A percentile compares a stretch with the other conserved stretches of the same genome.
These are phyloP conservation scores for Epistrophella euchroma DNA, from an alignment of 2,888 invertebrate species.

Conservation along the genomic window DNA sequence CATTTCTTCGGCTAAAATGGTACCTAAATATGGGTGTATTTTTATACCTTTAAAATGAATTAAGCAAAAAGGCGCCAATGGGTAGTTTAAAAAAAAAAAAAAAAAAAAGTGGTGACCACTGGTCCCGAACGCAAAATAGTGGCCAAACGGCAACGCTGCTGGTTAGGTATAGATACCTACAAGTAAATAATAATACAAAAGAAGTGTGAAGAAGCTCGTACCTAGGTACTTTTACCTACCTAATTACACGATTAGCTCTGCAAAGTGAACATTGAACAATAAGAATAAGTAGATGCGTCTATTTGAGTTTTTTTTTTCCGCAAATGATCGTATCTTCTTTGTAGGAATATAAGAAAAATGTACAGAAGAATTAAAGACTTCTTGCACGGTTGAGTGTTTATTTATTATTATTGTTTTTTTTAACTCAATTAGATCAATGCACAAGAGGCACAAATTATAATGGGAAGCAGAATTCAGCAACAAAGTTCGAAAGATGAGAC, in stretches of 20 bases:
- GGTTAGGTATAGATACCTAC: neutral
- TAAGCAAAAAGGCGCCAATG: too few relatives aligned
- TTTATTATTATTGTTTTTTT: neutral
- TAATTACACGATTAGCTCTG: neutral
- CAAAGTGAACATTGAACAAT: neutral
- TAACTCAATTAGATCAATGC: constrained; percentile 17
- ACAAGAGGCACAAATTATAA: constrained; percentile 16
- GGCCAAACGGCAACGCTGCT: too few relatives aligned
- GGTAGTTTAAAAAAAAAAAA: too few relatives aligned
- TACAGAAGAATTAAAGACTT: neutral
- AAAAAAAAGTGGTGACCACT: too few relatives aligned
- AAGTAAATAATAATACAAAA: neutral
- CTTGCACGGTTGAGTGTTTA: constrained; percentile 21
- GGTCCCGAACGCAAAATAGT: too few relatives aligned
- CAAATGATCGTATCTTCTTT: constrained; percentile 3
- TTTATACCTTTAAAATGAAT: too few relatives aligned
- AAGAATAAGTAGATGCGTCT: neutral
- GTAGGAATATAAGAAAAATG: neutral
- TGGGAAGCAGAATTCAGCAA: neutral
- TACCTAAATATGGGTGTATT: too few relatives aligned
- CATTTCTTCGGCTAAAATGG: too few relatives aligned
- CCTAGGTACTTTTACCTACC: too few relatives aligned
- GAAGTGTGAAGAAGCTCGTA: neutral
- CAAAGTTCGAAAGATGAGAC: neutral
- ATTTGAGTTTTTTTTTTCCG: neutral